phyloP scores from a whole-genome alignment of 1,140 invertebrate genomes.

The Agraylea sexmaculata region DNA sequence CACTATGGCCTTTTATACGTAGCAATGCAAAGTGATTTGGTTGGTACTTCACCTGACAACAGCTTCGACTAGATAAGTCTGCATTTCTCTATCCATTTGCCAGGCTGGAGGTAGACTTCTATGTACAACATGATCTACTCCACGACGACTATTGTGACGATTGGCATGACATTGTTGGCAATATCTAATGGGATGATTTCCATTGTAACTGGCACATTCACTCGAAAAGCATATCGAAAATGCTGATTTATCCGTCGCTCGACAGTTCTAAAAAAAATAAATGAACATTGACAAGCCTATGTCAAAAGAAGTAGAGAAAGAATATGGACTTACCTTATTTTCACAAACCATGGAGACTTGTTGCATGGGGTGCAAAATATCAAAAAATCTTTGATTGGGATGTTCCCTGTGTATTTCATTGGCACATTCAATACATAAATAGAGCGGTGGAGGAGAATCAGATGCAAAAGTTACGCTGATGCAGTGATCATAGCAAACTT shows the following conservation, averaged over 20 bases:
- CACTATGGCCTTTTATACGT: too few relatives aligned
- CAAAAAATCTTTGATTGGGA: constrained; percentile 76
- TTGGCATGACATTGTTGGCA: constrained; percentile 84
- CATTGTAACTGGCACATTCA: constrained; percentile 93
- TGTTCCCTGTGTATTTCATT: constrained; percentile 78
- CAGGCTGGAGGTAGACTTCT: constrained; percentile 73
- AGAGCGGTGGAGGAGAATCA: constrained; percentile 85
- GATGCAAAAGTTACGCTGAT: constrained; percentile 71
- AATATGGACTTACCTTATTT: constrained; percentile 82
- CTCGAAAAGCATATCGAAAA: constrained; percentile 93
- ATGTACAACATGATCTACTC: constrained; percentile 84
- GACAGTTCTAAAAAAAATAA: constrained; percentile 66
- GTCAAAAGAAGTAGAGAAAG: too few relatives aligned
- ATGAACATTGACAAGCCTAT: too few relatives aligned
- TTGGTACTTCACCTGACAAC: constrained; percentile 65
- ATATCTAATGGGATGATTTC: constrained; percentile 89
- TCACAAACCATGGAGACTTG: constrained; percentile 92
- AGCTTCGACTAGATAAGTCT: constrained; percentile 91
- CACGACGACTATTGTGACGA: constrained; percentile 73
- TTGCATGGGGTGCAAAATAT: constrained; percentile 88
- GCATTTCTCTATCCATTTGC: constrained; percentile 79
- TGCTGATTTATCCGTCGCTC: constrained; percentile 83
- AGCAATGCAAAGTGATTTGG: background rate
- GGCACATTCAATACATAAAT: constrained; percentile 92
- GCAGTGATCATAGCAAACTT: constrained; percentile 82